Evolutionary conservation across 2,888 invertebrate genomes (phyloP).

Genomic region (Pedicia rivosa): DNA sequence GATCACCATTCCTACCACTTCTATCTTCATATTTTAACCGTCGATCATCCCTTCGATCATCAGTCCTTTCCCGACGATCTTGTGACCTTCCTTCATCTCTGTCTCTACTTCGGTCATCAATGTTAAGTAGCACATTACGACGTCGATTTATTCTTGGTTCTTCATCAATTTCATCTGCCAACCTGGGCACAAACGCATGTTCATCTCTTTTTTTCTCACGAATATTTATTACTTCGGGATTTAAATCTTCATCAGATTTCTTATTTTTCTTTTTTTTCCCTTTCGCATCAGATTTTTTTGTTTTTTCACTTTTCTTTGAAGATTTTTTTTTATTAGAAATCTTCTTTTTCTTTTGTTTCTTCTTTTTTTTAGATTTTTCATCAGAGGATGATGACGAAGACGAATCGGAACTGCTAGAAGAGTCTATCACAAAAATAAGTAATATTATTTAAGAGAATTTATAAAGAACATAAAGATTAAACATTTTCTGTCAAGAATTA

Average conservation of each 20-base stretch:
- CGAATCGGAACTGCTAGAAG: constrained; percentile 4
- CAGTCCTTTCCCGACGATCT: too few species aligned
- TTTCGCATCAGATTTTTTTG: not conserved
- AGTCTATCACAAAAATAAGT: not conserved
- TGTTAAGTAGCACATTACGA: too few species aligned
- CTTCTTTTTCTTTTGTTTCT: constrained; percentile 9
- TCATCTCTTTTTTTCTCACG: not conserved
- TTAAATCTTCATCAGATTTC: constrained; percentile 11
- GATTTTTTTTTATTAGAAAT: not conserved
- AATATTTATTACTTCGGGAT: constrained; percentile 1
- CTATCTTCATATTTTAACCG: not conserved
- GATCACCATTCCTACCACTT: not conserved
- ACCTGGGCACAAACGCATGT: too few species aligned
- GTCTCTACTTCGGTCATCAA: not conserved
- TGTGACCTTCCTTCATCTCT: not conserved
- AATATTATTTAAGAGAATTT: not conserved
- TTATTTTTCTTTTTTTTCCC: not conserved
- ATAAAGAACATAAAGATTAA: not conserved
- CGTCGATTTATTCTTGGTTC: too few species aligned
- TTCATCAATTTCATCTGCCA: too few species aligned
- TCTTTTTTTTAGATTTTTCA: constrained; percentile 12
- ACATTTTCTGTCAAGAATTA: too few species aligned
- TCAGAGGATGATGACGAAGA: constrained; percentile 13
- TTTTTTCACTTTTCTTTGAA: constrained; percentile 1
- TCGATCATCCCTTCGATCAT: not conserved